Evolutionary conservation across 2,113 vertebrate species (phyloP).

Genomic region (Zosterops lateralis): DNA sequence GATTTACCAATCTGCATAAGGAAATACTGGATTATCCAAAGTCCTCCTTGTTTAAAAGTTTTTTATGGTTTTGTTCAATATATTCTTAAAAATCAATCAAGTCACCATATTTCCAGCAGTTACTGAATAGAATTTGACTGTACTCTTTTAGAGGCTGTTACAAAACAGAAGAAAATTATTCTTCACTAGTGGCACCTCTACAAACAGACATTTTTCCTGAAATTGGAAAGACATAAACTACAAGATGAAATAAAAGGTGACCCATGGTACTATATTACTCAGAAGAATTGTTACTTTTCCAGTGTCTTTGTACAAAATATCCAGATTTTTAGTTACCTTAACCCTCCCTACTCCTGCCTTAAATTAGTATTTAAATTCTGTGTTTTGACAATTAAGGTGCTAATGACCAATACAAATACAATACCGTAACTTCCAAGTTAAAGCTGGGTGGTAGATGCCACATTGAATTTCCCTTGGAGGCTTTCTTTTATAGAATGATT

Average conservation of each 20-base stretch:
- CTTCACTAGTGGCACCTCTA: background rate
- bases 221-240: background rate
- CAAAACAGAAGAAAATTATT: background rate
- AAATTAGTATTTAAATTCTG: background rate
- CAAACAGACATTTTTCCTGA: background rate
- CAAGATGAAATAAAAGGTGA: background rate
- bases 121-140: background rate
- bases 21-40: background rate
- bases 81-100: background rate
- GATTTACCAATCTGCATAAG: background rate
- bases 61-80: background rate
- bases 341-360: accelerated
- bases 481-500: background rate
- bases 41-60: background rate
- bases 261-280: background rate
- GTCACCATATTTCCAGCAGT: background rate
- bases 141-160: background rate
- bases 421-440: background rate
- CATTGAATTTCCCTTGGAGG: background rate
- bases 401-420: background rate
- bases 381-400: background rate
- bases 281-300: background rate
- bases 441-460: background rate
- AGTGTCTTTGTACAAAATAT: background rate
- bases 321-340: background rate